A percentile compares a stretch with the other conserved stretches of the same genome.
phyloP scores from a whole-genome alignment of 2,113 vertebrate genomes.

The Microcebus jonahi region DNA sequence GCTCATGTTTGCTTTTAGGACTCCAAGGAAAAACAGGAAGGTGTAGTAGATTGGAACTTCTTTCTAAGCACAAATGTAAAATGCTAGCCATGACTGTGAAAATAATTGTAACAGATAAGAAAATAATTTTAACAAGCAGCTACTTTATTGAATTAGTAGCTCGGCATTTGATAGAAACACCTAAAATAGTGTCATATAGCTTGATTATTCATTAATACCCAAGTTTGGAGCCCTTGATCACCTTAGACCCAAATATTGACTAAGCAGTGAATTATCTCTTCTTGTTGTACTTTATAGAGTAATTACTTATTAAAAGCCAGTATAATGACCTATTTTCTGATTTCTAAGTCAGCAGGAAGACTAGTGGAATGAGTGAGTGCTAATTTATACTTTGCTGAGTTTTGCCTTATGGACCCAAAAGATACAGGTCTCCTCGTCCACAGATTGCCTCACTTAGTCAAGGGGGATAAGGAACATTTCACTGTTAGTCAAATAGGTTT shows the following conservation, averaged over 20 bases:
- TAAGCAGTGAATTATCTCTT: not conserved
- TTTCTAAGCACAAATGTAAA: not conserved
- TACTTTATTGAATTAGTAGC: not conserved
- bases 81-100: not conserved
- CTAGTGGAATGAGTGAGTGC: not conserved
- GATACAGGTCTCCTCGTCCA: not conserved
- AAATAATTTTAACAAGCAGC: not conserved
- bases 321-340: not conserved
- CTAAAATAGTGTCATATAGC: not conserved
- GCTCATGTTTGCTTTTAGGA: not conserved
- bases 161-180: not conserved
- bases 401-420: conserved; percentile 1
- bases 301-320: not conserved
- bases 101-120: not conserved
- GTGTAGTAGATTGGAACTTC: not conserved
- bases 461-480: not conserved
- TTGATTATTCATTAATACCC: not conserved
- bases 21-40: not conserved
- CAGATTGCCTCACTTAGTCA: not conserved
- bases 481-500: not conserved
- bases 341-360: conserved; percentile 9
- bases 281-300: not conserved
- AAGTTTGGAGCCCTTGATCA: not conserved
- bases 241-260: not conserved
- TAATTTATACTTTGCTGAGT: not conserved